phyloP scores from a whole-genome alignment of 2,113 vertebrate species.

The Poeciliopsis occidentalis region DNA sequence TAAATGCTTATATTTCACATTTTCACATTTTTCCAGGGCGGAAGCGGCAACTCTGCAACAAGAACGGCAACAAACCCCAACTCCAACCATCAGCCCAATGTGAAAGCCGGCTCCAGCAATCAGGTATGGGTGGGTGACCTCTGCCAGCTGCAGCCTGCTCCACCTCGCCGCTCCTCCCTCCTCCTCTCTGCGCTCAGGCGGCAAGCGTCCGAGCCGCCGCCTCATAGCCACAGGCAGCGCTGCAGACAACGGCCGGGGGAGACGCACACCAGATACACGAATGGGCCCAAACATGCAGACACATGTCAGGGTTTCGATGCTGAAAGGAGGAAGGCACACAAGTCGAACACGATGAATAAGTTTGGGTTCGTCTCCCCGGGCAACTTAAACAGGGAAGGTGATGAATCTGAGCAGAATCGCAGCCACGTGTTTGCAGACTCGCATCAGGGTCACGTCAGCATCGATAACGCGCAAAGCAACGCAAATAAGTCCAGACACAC shows the following conservation, averaged over 20 bases:
- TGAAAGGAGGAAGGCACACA: neutral
- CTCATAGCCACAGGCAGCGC: constrained; percentile 34
- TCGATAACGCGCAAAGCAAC: neutral
- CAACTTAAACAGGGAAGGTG: constrained; percentile 24
- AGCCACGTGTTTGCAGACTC: neutral
- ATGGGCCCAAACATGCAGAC: constrained; percentile 9
- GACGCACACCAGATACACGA: constrained; percentile 44
- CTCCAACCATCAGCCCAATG: neutral
- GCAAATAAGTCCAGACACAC: neutral
- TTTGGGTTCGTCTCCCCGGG: neutral
- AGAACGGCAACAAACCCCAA: neutral
- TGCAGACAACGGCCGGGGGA: constrained; percentile 23
- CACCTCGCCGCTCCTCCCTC: constrained; percentile 47
- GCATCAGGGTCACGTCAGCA: neutral
- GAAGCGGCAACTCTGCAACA: neutral
- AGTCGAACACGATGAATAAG: neutral
- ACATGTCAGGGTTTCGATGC: constrained; percentile 22
- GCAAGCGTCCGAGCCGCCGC: constrained; percentile 51
- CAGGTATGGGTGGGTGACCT: constrained; percentile 62
- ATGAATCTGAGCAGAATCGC: neutral
- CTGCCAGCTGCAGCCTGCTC: constrained; percentile 37
- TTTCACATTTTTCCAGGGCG: constrained; percentile 16
- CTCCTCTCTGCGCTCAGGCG: constrained; percentile 57
- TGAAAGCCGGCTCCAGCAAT: constrained; percentile 27
- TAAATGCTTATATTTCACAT: neutral